Evolutionary conservation across 2,888 invertebrate species (phyloP).

Genomic region (Elmis aenea): DNA sequence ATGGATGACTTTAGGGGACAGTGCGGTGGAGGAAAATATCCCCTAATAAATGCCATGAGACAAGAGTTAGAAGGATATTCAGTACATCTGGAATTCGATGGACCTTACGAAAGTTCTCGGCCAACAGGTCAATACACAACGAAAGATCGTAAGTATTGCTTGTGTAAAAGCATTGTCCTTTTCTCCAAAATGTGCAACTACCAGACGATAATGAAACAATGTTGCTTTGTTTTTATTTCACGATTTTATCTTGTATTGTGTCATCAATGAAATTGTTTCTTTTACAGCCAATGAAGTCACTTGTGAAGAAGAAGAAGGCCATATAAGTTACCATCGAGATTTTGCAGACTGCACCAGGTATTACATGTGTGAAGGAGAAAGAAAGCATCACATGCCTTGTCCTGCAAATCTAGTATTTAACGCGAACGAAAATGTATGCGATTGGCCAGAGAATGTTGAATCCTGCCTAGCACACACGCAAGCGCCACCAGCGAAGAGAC

Average conservation of each 20-base stretch:
- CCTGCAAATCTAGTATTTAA: conserved; percentile 90
- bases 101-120: conserved; percentile 74
- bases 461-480: conserved; percentile 71
- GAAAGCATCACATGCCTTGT: conserved; percentile 95
- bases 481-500: conserved; percentile 52
- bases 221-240: too few species aligned
- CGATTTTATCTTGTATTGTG: too few species aligned
- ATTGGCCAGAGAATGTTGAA: conserved; percentile 94
- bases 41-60: conserved; percentile 79
- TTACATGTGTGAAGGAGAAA: conserved; percentile 93
- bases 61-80: conserved; percentile 80
- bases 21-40: conserved; percentile 88
- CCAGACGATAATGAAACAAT: neutral
- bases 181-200: neutral
- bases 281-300: conserved; percentile 76
- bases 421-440: conserved; percentile 88
- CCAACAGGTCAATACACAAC: conserved; percentile 76
- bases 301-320: conserved; percentile 92
- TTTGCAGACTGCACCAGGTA: conserved; percentile 89
- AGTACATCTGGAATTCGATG: conserved; percentile 77
- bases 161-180: neutral
- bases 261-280: too few species aligned
- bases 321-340: conserved; percentile 89
- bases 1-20: conserved; percentile 92
- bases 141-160: conserved; percentile 79